phyloP scores from a whole-genome alignment of 2,888 invertebrate genomes.

The Holacanthella duospinosa region DNA sequence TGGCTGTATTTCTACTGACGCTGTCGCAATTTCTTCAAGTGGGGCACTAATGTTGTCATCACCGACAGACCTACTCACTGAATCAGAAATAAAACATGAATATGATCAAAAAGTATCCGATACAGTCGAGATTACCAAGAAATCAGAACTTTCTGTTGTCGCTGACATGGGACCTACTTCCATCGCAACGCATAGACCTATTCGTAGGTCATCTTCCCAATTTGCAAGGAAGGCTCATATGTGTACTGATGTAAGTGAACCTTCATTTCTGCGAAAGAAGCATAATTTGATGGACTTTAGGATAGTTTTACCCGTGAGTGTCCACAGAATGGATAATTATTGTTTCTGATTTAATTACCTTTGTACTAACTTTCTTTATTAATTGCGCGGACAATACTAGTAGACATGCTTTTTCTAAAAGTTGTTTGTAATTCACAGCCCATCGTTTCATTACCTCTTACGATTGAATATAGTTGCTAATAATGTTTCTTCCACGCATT shows the following conservation, averaged over 20 bases:
- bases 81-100: neutral
- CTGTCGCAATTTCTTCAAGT: neutral
- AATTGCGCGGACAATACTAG: too few species aligned
- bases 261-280: neutral
- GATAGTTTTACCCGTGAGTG: neutral
- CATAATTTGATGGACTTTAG: neutral
- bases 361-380: too few species aligned
- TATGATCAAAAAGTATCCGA: neutral
- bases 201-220: neutral
- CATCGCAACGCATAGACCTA: neutral
- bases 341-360: too few species aligned
- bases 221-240: neutral
- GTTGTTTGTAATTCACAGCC: too few species aligned
- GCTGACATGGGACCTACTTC: neutral
- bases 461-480: too few species aligned
- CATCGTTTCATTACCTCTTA: too few species aligned
- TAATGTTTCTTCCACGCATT: too few species aligned
- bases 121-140: neutral
- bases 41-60: neutral
- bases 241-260: neutral
- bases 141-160: neutral
- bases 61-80: neutral
- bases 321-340: too few species aligned
- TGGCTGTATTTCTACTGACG: neutral
- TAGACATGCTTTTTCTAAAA: too few species aligned